Conservation (phyloP, 92 coral and sea anemone genomes). For the Hydrozoanthus gracilis region DNA sequence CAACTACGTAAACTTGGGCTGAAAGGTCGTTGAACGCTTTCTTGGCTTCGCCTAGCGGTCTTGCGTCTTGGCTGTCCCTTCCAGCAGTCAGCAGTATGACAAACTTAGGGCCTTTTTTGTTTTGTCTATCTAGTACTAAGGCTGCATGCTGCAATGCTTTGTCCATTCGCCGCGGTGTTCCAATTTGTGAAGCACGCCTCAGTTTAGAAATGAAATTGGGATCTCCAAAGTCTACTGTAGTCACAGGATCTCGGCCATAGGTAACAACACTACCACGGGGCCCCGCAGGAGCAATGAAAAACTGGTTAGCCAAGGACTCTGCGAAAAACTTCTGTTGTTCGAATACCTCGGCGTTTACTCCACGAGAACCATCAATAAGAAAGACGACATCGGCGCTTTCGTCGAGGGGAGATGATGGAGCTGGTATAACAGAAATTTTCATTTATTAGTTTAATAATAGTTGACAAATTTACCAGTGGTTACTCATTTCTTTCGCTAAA, state of each 20-base stretch:
- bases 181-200: slow-evolving; percentile 1
- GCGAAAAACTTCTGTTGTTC: slow-evolving; percentile 56
- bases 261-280: slow-evolving; percentile 52
- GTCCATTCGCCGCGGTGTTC: slow-evolving; percentile 41
- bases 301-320: slow-evolving; percentile 50
- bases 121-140: slow-evolving; percentile 29
- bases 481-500: no score
- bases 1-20: slow-evolving; percentile 54
- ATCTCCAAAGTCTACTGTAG: slow-evolving; percentile 19
- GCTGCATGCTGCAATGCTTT: slow-evolving; percentile 53
- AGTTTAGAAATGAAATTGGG: slow-evolving; percentile 3
- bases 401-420: slow-evolving; percentile 41
- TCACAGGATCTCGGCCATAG: slow-evolving; percentile 49
- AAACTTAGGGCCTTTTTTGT: slow-evolving; percentile 45
- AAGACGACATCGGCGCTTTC: slow-evolving; percentile 47
- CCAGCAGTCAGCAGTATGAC: slow-evolving; percentile 59
- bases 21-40: slow-evolving; percentile 48
- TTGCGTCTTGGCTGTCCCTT: slow-evolving; percentile 49
- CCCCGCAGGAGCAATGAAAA: slow-evolving; percentile 48
- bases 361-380: slow-evolving; percentile 62
- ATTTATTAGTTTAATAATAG: no score
- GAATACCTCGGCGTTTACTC: slow-evolving; percentile 42
- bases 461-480: no score
- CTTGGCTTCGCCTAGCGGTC: slow-evolving; percentile 48
- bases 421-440: neutral